phyloP scores from a whole-genome alignment of 2,888 invertebrate genomes.

The Cancer borealis region DNA sequence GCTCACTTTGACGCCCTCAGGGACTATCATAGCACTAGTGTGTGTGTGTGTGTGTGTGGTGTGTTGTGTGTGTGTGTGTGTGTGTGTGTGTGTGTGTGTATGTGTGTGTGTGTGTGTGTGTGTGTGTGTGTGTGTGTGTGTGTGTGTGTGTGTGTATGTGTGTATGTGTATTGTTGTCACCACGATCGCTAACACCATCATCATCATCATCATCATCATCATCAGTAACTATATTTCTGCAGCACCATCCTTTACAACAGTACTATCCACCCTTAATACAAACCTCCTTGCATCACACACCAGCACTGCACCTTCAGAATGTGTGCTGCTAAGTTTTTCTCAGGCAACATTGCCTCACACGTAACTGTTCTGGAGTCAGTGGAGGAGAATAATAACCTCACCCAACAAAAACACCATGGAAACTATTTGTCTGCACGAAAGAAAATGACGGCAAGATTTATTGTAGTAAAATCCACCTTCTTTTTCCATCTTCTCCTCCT shows the following conservation, averaged over 20 bases:
- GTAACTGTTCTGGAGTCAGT: neutral
- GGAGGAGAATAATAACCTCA: neutral
- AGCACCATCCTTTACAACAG: neutral
- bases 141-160: neutral
- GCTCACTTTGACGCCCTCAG: neutral
- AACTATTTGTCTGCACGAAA: neutral
- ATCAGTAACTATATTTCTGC: neutral
- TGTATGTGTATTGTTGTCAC: neutral
- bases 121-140: neutral
- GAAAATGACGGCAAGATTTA: neutral
- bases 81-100: conserved; percentile 21
- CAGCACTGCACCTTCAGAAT: too few species aligned
- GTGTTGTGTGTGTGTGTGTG: conserved; percentile 21
- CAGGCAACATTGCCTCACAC: neutral
- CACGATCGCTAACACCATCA: neutral
- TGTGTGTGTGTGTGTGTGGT: conserved; percentile 30
- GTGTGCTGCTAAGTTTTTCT: too few species aligned
- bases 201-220: conserved; percentile 28
- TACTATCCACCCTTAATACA: too few species aligned
- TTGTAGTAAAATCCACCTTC: neutral
- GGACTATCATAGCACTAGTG: neutral
- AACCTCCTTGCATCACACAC: too few species aligned
- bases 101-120: conserved; percentile 1
- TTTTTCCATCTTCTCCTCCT: too few species aligned
- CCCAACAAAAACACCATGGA: neutral